A percentile compares a stretch with the other conserved stretches of the same genome.
Evolutionary conservation across 2,113 vertebrate species (phyloP).

Genomic region (Myiagra hebetior): DNA sequence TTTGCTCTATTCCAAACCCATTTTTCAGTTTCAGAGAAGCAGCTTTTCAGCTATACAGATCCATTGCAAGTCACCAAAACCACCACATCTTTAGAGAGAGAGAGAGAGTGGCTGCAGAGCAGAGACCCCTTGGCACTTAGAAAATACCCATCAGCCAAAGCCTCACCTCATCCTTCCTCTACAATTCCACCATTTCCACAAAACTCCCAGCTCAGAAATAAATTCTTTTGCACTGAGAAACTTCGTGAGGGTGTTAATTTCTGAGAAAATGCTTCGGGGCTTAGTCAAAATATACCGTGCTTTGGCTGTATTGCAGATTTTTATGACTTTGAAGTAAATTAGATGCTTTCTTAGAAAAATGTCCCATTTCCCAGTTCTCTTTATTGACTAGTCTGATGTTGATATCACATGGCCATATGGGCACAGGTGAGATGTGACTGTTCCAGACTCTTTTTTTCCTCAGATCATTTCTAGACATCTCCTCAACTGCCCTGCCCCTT

Average conservation of each 20-base stretch:
- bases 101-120: background rate
- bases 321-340: background rate
- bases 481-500: background rate
- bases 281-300: background rate
- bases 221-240: background rate
- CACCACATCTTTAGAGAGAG: background rate
- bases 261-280: background rate
- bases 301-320: background rate
- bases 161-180: background rate
- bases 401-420: background rate
- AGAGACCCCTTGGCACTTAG: background rate
- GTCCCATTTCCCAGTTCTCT: background rate
- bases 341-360: background rate
- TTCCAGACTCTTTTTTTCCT: background rate
- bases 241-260: background rate
- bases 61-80: background rate
- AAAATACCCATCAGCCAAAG: background rate
- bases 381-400: background rate
- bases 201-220: background rate
- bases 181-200: background rate
- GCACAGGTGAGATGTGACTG: background rate
- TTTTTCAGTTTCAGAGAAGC: background rate
- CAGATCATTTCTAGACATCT: background rate
- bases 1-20: background rate
- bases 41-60: background rate